Evolutionary conservation across 2,113 vertebrate species (phyloP), one percentile per base, ranked within the genome.

Genomic region (Ammodytes marinus): DNA sequence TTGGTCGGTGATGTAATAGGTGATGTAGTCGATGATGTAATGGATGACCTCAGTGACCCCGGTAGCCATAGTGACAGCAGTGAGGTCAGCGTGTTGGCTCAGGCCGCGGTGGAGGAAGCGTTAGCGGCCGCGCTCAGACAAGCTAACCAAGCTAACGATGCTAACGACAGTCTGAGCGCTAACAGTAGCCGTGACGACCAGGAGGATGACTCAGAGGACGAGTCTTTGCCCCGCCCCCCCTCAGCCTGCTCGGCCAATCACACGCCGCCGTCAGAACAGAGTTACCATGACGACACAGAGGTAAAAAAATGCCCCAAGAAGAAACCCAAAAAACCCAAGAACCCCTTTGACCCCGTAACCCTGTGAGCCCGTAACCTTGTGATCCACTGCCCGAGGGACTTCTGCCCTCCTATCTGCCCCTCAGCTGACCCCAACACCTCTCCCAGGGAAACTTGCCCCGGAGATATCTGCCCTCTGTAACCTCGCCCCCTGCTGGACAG

Each of bases 81-180:
- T 5, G 86, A 92, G 47, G 92, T 94, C 58, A 92, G 90, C 1
- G 88, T 94, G 67, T 55, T 94, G 67, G 88, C 87, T 0, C 89
- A 80, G 67, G 77, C 42, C 0, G 84, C 80, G 10, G 89, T 89
- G 39, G 86, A 90, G 1, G 85, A 92, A 8, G 78, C 43, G 1
- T 19, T 81, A 42, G 82, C 87, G 3, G 69, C 64, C 4, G 92
- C 82, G 2, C 57, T 82, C 37, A 84, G 60, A 63, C 52, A 89
- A 37, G 52, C 57, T 61, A 27, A 27, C 50, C 69, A 7, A 52
- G 64, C 6, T 57, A 43, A 60, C 9, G 2, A 68, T 8, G 17
- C 65, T 2, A 71, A 77, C 43, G 71, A 79, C 46, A 77, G 50
- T 54, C 42, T 63, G 3, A 80, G 60, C 15, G 79, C 67, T 77